Percentiles rank a stretch among this genome's conserved stretches.
These are phyloP conservation scores for Apogon hyalosoma DNA, from an alignment of 2,797 vertebrate genomes.

Conservation along the genomic window DNA sequence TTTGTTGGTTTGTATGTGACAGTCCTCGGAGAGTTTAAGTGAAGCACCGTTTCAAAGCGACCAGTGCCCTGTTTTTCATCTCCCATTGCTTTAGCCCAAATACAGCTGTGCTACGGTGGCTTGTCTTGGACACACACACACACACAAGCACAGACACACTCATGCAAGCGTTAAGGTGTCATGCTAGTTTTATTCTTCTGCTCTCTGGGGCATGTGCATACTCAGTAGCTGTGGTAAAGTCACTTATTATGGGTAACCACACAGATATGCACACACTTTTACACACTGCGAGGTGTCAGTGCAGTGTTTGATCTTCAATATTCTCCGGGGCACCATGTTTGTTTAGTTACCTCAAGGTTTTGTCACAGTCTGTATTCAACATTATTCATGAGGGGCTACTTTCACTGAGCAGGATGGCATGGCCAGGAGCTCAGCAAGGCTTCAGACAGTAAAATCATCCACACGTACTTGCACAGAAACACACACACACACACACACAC, in stretches of 20 bases:
- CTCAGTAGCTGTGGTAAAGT: slow-evolving; percentile 61
- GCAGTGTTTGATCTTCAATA: slow-evolving; percentile 65
- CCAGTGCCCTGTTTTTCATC: slow-evolving; percentile 63
- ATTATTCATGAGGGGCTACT: slow-evolving; percentile 72
- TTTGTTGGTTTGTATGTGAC: slow-evolving; percentile 69
- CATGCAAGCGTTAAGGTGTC: slow-evolving; percentile 60
- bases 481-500: too few species aligned
- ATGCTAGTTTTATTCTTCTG: slow-evolving; percentile 67
- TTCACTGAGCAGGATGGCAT: slow-evolving; percentile 37
- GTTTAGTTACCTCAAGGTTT: slow-evolving; percentile 76
- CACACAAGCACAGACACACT: slow-evolving; percentile 2
- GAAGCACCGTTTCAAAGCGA: slow-evolving; percentile 66
- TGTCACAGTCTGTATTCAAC: slow-evolving; percentile 69
- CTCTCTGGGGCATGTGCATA: slow-evolving; percentile 63
- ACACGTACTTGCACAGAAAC: slow-evolving; percentile 7
- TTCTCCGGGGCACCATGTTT: slow-evolving; percentile 66
- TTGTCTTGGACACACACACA: slow-evolving; percentile 51
- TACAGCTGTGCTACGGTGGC: slow-evolving; percentile 44
- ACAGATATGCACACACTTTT: slow-evolving; percentile 33
- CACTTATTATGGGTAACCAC: slow-evolving; percentile 67
- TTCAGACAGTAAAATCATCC: slow-evolving; percentile 33
- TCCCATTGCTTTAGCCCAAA: slow-evolving; percentile 66
- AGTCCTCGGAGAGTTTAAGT: slow-evolving; percentile 70
- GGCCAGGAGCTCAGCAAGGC: slow-evolving; percentile 44
- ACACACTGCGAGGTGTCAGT: slow-evolving; percentile 54